A percentile compares a stretch with the other conserved stretches of the same genome.
These are phyloP conservation scores for Aspidiotus destructor DNA, from an alignment of 2,888 invertebrate genomes.

Conservation along the genomic window DNA sequence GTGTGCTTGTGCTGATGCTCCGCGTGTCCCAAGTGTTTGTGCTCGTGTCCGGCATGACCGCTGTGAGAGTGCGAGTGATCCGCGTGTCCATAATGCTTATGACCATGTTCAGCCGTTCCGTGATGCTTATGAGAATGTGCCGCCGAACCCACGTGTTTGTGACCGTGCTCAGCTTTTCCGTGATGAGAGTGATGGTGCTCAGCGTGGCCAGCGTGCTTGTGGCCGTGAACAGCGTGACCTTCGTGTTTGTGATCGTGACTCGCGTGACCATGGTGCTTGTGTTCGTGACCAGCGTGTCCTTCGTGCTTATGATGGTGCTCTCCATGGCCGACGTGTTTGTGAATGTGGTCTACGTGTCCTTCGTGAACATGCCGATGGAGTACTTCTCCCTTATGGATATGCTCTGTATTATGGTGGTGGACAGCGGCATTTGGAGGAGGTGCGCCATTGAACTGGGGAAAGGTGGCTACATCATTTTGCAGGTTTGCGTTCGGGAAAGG, in stretches of 20 bases:
- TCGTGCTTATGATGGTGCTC: constrained; percentile 39
- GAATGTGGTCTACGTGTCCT: constrained; percentile 37
- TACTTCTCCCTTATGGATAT: constrained; percentile 38
- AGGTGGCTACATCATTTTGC: constrained; percentile 8
- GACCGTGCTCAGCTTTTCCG: constrained; percentile 39
- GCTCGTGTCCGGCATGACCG: constrained; percentile 42
- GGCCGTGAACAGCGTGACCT: constrained; percentile 38
- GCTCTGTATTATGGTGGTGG: constrained; percentile 34
- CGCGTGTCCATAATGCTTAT: constrained; percentile 37
- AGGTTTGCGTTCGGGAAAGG: constrained; percentile 20
- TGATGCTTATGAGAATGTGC: constrained; percentile 45
- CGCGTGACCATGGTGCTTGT: constrained; percentile 37
- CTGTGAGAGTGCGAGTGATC: constrained; percentile 37
- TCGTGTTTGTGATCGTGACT: constrained; percentile 39
- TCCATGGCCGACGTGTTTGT: constrained; percentile 38
- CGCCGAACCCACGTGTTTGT: constrained; percentile 47
- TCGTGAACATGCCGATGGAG: constrained; percentile 37
- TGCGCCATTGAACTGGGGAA: constrained; percentile 28
- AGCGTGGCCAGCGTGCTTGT: constrained; percentile 44
- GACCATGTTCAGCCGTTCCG: constrained; percentile 41
- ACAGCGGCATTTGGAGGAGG: too few relatives aligned
- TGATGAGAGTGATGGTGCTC: constrained; percentile 43
- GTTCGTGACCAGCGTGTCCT: constrained; percentile 38
- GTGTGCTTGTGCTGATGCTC: constrained; percentile 36
- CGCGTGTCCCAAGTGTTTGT: constrained; percentile 42